phyloP scores from a whole-genome alignment of 2,888 invertebrate species.

The Microdon myrmicae region DNA sequence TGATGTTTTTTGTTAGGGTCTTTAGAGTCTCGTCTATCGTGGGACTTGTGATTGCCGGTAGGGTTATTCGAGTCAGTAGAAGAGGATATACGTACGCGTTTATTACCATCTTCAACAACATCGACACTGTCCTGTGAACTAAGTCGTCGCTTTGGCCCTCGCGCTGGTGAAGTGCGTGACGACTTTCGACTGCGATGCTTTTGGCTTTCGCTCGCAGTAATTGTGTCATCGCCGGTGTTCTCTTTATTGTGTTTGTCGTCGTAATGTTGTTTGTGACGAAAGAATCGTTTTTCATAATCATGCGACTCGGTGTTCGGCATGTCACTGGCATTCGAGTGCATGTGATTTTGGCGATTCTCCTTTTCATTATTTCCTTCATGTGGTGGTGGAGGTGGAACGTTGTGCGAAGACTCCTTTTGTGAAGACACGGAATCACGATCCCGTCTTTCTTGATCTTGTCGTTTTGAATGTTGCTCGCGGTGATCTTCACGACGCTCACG shows the following conservation, averaged over 20 bases:
- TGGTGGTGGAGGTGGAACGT: conserved; percentile 19
- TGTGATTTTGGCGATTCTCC: conserved; percentile 42
- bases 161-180: conserved; percentile 62
- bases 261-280: conserved; percentile 52
- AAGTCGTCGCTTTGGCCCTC: conserved; percentile 74
- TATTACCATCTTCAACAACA: conserved; percentile 60
- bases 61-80: conserved; percentile 54
- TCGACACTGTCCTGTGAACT: conserved; percentile 77
- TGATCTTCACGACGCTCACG: conserved; percentile 59
- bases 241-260: conserved; percentile 57
- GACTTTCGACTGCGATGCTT: conserved; percentile 59
- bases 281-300: conserved; percentile 43
- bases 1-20: conserved; percentile 66
- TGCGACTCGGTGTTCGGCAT: conserved; percentile 11
- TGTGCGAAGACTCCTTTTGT: conserved; percentile 20
- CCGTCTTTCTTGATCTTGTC: conserved; percentile 61
- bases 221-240: conserved; percentile 50
- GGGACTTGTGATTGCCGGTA: conserved; percentile 68
- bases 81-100: conserved; percentile 61
- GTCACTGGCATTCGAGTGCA: conserved; percentile 44
- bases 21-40: conserved; percentile 78
- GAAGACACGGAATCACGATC: conserved; percentile 56
- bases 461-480: conserved; percentile 54
- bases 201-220: conserved; percentile 24
- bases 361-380: conserved; percentile 35